These are phyloP conservation scores for Pontoporia blainvillei DNA, from an alignment of 2,113 vertebrate species.

Conservation along the genomic window DNA sequence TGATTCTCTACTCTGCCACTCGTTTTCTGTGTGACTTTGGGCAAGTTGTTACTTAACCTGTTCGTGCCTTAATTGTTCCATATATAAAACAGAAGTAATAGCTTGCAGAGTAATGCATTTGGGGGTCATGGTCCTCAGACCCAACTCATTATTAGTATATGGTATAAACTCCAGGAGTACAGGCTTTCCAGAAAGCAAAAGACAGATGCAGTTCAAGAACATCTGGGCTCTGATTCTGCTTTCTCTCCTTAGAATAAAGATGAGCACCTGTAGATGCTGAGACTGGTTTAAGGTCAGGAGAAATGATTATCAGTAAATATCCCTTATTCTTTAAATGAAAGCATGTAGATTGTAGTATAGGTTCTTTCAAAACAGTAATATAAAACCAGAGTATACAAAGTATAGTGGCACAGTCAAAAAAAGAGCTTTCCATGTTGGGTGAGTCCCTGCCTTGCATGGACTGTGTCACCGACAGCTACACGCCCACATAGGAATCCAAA, in stretches of 20 bases:
- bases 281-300: background rate
- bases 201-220: background rate
- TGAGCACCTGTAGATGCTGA: background rate
- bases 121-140: background rate
- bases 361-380: background rate
- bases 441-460: background rate
- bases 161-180: background rate
- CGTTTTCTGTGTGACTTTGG: background rate
- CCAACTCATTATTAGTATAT: background rate
- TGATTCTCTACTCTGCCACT: background rate
- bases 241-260: background rate
- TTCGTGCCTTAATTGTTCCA: background rate
- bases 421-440: background rate
- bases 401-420: background rate
- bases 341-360: background rate
- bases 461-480: too few relatives aligned
- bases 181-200: background rate
- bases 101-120: background rate
- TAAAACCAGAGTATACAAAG: background rate
- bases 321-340: background rate
- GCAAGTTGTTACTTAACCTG: background rate
- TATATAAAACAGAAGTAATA: background rate
- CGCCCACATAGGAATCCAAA: accelerated
- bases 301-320: background rate
- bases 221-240: background rate